Percentiles rank a stretch among this genome's conserved stretches.
phyloP scores from a whole-genome alignment of 2,888 invertebrate species.

The Sipha maydis region DNA sequence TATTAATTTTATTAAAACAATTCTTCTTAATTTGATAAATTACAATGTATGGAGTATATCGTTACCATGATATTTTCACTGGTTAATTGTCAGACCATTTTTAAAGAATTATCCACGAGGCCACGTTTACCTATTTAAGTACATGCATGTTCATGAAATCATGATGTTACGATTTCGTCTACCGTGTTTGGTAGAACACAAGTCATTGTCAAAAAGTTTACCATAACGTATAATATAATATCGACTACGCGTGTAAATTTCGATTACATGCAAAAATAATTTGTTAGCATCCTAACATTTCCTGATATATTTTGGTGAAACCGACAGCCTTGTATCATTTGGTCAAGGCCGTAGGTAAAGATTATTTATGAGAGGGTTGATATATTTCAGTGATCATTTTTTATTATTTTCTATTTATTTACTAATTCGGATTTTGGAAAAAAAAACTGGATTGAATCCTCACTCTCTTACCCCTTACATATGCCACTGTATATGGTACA shows the following conservation, averaged over 20 bases:
- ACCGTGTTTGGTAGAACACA: background rate
- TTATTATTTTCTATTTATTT: no score
- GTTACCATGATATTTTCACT: background rate
- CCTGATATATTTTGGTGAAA: background rate
- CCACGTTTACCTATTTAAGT: constrained; percentile 9
- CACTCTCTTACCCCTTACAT: no score
- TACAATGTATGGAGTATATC: background rate
- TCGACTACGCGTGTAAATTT: background rate
- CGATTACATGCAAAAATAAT: background rate
- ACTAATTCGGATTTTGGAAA: no score
- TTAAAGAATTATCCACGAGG: constrained; percentile 4
- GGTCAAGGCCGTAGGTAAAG: no score
- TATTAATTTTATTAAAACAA: background rate
- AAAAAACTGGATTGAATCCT: no score
- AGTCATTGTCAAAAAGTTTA: background rate
- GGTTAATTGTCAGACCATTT: background rate
- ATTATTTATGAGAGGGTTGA: no score
- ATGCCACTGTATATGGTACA: no score
- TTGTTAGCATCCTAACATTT: background rate
- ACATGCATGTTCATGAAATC: background rate
- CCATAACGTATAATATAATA: background rate
- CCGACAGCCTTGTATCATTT: background rate
- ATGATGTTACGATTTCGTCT: background rate
- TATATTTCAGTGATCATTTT: no score
- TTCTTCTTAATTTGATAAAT: background rate